Percentiles rank a stretch among this genome's conserved stretches.
These are phyloP conservation scores for Anagyrus pseudococci DNA, from an alignment of 2,888 invertebrate genomes.

Conservation along the genomic window DNA sequence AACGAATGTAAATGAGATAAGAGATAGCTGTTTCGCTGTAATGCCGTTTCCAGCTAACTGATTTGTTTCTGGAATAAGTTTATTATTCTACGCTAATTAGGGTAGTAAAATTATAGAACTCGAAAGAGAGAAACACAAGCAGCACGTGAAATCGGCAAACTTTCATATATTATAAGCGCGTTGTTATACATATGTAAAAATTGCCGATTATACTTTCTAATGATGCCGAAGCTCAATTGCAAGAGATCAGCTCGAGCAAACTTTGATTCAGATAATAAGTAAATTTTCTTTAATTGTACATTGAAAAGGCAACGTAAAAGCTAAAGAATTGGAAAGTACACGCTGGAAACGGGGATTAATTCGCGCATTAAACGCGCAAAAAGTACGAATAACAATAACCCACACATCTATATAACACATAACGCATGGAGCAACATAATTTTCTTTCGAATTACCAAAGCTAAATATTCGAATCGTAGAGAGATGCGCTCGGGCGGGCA, in stretches of 20 bases:
- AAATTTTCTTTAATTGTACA: neutral
- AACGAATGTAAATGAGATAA: neutral
- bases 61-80: neutral
- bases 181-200: slow-evolving; percentile 5
- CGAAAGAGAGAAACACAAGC: neutral
- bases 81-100: neutral
- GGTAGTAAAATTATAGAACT: neutral
- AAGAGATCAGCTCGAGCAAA: neutral
- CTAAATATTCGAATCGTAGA: too few relatives aligned
- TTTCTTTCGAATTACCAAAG: too few relatives aligned
- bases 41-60: neutral
- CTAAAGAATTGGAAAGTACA: too few relatives aligned
- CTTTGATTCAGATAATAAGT: slow-evolving; percentile 4
- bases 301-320: slow-evolving; percentile 5
- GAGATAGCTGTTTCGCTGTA: neutral
- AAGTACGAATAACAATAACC: too few relatives aligned
- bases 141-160: neutral
- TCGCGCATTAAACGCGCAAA: too few relatives aligned
- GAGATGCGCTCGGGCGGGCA: too few relatives aligned
- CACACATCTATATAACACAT: too few relatives aligned
- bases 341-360: too few relatives aligned
- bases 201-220: slow-evolving; percentile 10
- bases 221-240: too few relatives aligned
- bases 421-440: too few relatives aligned
- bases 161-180: neutral